A percentile compares a stretch with the other conserved stretches of the same genome.
These are phyloP conservation scores for Coelogynopora nodosa DNA, from an alignment of 2,888 invertebrate species.

Conservation along the genomic window DNA sequence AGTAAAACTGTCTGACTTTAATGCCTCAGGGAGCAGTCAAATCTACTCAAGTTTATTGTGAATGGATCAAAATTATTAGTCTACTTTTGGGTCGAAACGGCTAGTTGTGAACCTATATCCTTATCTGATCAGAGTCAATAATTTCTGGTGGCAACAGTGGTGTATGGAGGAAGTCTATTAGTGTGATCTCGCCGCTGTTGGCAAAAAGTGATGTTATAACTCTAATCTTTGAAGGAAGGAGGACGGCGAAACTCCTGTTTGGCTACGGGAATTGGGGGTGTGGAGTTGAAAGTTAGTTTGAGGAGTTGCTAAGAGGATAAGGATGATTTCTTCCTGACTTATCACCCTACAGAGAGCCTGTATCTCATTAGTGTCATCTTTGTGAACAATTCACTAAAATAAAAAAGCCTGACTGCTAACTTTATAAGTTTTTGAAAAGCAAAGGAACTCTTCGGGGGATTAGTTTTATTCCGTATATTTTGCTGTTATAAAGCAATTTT, in stretches of 20 bases:
- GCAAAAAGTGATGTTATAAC: not conserved
- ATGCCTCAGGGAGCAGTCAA: too few species aligned
- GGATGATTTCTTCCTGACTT: not conserved
- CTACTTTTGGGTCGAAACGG: too few species aligned
- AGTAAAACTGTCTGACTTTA: too few species aligned
- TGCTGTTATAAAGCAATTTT: too few species aligned
- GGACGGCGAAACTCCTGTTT: too few species aligned
- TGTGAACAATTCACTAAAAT: not conserved
- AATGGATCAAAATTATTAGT: too few species aligned
- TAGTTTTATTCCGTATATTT: too few species aligned
- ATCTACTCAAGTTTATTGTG: too few species aligned
- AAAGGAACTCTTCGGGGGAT: not conserved
- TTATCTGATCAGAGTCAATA: not conserved
- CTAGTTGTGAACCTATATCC: not conserved
- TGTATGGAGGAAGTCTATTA: not conserved
- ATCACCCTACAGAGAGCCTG: not conserved
- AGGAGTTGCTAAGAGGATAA: slow-evolving; percentile 2
- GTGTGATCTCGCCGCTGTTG: not conserved
- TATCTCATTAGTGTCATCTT: slow-evolving; percentile 19
- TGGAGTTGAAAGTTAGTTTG: not conserved
- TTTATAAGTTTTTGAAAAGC: not conserved
- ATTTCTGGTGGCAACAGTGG: not conserved
- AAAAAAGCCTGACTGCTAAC: slow-evolving; percentile 2
- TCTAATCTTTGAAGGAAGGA: not conserved
- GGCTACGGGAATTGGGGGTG: not conserved